These are phyloP conservation scores for Trachelus troglodyta DNA, from an alignment of 2,888 invertebrate species.

Conservation along the genomic window DNA sequence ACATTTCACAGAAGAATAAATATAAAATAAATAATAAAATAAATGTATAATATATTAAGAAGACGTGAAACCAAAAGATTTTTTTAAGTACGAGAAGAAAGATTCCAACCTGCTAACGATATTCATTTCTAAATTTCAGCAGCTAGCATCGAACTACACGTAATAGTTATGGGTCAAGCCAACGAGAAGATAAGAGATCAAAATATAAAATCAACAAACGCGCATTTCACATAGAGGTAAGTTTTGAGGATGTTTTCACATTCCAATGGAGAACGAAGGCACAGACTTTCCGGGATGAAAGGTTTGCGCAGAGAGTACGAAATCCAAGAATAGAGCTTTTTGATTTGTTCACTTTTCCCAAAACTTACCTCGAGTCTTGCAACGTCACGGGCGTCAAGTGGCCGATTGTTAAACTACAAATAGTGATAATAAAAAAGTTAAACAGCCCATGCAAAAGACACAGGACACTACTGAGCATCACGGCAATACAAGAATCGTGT, in stretches of 20 bases:
- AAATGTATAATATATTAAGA: not conserved
- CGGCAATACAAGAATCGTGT: slow-evolving; percentile 44
- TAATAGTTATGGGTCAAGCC: not conserved
- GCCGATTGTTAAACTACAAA: slow-evolving; percentile 59
- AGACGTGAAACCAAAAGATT: not conserved
- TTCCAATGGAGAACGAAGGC: not conserved
- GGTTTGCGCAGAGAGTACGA: not conserved
- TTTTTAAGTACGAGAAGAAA: no score
- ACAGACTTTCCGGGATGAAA: not conserved
- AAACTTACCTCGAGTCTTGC: slow-evolving; percentile 61
- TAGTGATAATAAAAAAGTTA: slow-evolving; percentile 52
- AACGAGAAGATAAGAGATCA: not conserved
- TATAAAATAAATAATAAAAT: no score
- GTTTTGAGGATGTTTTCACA: slow-evolving; percentile 10
- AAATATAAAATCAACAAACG: not conserved
- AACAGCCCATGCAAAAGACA: slow-evolving; percentile 59
- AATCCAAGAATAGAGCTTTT: not conserved
- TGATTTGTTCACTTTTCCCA: slow-evolving; percentile 26
- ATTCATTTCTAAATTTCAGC: not conserved
- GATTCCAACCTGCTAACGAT: not conserved
- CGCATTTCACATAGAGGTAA: slow-evolving; percentile 8
- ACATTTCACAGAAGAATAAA: not conserved
- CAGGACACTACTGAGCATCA: slow-evolving; percentile 51
- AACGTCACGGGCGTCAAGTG: slow-evolving; percentile 52
- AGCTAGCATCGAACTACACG: not conserved